Conservation (phyloP, 2,113 vertebrate genomes). For the Hucho hucho region DNA sequence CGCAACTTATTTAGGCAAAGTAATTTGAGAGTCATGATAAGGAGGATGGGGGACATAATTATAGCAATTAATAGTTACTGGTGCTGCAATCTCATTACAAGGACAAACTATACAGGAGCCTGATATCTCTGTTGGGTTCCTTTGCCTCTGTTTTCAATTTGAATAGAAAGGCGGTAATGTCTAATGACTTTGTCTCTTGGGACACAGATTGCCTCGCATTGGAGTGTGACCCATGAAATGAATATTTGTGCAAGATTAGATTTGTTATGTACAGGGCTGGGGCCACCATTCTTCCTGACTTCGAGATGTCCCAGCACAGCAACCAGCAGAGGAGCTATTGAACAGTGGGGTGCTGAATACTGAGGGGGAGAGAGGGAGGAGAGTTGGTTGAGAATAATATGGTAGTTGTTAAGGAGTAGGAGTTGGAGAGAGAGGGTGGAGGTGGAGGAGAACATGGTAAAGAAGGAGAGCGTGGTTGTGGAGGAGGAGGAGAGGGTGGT, state of each 20-base stretch:
- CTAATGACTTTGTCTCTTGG: conserved; percentile 49
- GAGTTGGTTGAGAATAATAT: not conserved
- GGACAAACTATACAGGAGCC: conserved; percentile 55
- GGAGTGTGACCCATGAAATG: conserved; percentile 67
- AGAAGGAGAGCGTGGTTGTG: not conserved
- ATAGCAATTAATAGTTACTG: conserved; percentile 56
- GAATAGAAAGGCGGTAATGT: conserved; percentile 58
- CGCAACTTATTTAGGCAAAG: conserved; percentile 50
- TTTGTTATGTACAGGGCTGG: conserved; percentile 47
- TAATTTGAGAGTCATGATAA: conserved; percentile 53
- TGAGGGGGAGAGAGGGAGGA: not conserved
- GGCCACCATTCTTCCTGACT: conserved; percentile 25
- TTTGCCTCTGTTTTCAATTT: conserved; percentile 58
- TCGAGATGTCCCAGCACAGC: conserved; percentile 23
- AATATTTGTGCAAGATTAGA: conserved; percentile 68
- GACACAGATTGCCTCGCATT: conserved; percentile 56
- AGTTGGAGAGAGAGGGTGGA: not conserved
- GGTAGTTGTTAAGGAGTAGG: not conserved
- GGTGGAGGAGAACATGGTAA: not conserved
- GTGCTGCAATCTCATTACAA: conserved; percentile 58
- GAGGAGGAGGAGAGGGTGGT: not conserved
- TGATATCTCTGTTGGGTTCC: conserved; percentile 54
- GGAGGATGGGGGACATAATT: conserved; percentile 35
- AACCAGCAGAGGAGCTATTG: conserved; percentile 17
- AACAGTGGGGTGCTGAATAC: conserved; percentile 2